These are phyloP conservation scores for Drosophila sproati DNA, from an alignment of 1,140 invertebrate genomes.

Conservation along the genomic window DNA sequence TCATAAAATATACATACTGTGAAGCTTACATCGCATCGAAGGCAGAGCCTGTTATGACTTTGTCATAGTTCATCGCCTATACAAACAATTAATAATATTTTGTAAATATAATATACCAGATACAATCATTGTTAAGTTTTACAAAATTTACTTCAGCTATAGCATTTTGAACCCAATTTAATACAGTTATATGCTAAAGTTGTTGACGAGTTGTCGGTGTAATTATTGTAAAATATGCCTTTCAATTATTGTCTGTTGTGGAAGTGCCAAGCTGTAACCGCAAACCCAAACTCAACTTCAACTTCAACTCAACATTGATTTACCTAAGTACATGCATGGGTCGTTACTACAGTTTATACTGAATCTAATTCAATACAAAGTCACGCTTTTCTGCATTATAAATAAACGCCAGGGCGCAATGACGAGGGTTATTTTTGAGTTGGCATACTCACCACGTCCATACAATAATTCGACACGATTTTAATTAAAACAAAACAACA, in stretches of 20 bases:
- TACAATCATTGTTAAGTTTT: too few relatives aligned
- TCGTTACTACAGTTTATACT: neutral
- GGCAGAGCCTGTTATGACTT: neutral
- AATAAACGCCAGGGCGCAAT: constrained; percentile 2
- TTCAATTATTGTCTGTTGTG: neutral
- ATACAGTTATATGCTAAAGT: too few relatives aligned
- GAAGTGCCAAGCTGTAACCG: neutral
- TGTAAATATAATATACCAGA: too few relatives aligned
- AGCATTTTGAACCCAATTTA: too few relatives aligned
- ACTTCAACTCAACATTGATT: constrained; percentile 2
- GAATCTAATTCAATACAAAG: constrained; percentile 2
- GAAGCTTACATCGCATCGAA: neutral
- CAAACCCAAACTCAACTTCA: neutral
- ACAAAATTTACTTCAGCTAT: too few relatives aligned
- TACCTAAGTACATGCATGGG: constrained; percentile 3
- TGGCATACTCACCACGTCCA: constrained; percentile 4
- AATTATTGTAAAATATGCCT: neutral
- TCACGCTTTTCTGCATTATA: constrained; percentile 11
- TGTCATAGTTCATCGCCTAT: neutral
- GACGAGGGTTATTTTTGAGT: neutral
- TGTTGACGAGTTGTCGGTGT: too few relatives aligned
- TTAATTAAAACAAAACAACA: constrained; percentile 26
- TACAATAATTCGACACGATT: constrained; percentile 13
- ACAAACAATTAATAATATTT: too few relatives aligned
- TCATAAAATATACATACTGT: neutral